These are phyloP conservation scores for Idaea biselata DNA, from an alignment of 2,888 invertebrate genomes.

Conservation along the genomic window DNA sequence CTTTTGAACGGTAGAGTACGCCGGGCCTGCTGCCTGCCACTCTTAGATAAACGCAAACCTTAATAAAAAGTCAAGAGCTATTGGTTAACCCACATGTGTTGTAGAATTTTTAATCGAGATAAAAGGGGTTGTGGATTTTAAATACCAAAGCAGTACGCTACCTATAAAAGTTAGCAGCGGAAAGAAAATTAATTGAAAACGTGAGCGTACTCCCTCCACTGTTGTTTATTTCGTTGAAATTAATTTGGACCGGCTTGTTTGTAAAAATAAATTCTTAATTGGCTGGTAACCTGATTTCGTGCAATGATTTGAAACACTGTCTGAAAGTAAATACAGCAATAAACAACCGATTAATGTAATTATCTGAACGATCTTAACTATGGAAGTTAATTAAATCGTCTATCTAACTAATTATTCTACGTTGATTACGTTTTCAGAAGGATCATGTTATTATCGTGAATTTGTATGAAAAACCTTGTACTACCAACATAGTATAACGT, in stretches of 20 bases:
- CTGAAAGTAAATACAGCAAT: background rate
- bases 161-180: conserved; percentile 21
- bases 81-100: conserved; percentile 19
- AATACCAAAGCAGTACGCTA: conserved; percentile 20
- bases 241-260: conserved; percentile 11
- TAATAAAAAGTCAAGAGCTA: conserved; percentile 22
- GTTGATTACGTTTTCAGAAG: background rate
- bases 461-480: background rate
- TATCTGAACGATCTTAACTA: background rate
- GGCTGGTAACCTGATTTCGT: background rate
- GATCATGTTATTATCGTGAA: background rate
- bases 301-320: background rate
- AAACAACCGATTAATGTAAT: background rate
- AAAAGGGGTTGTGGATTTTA: conserved; percentile 33
- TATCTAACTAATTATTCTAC: background rate
- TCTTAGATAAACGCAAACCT: conserved; percentile 26
- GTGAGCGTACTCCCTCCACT: conserved; percentile 16
- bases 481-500: background rate
- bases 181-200: conserved; percentile 35
- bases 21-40: conserved; percentile 14
- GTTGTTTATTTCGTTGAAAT: conserved; percentile 19
- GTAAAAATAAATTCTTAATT: conserved; percentile 3
- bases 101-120: conserved; percentile 41
- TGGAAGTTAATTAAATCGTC: background rate
- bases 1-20: conserved; percentile 19